Evolutionary conservation across 64 coral and sea anemone species (phyloP), one percentile per base, ranked within the genome.

Genomic region (Anthopleura sola): DNA sequence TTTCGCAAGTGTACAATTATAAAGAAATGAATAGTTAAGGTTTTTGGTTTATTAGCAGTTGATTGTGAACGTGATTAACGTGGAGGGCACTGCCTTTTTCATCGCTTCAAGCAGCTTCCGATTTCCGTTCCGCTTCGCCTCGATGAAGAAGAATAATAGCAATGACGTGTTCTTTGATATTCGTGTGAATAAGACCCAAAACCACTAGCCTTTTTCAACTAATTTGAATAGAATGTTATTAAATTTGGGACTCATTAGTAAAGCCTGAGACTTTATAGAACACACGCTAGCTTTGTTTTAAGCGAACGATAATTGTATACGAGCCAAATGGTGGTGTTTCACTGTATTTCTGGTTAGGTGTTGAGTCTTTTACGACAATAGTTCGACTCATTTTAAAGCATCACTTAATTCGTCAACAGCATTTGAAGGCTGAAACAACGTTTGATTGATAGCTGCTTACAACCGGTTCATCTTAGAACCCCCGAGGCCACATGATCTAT

Each of bases 141-240:
- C 38, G 39, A 23, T 47, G 44, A 46, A 38, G 37, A 11, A 44
- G 9, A 79, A 79, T 37, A 79, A 79, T 79, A 79, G 19, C 0
- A 0, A 2, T 38, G 44, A 38, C 76, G 37, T 38, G 19, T 0
- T 5, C 37, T 79, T 79, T 40, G 36, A 48, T 48, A 18, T 79
- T 37, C 76, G 76, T 79, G 76, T 44, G 76, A 79, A 79, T 71
- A 71, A 23, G 44, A 79, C 6, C 18, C 6, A 48, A 79, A 79
- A 79, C 76, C 76, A 38, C 76, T 38, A 48, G 66, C 12, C 66
- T 34, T 48, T 79, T 79, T 40, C 8, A 48, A 44, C 44, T 79
- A 44, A 79, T 79, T 79, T 79, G 76, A 79, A 79, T 79, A 79
- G 76, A 79, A 24, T 28, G 44, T 79, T 48, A 76, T 76, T 36